phyloP scores from a whole-genome alignment of 1,140 invertebrate genomes.

The Bacillus rossius region DNA sequence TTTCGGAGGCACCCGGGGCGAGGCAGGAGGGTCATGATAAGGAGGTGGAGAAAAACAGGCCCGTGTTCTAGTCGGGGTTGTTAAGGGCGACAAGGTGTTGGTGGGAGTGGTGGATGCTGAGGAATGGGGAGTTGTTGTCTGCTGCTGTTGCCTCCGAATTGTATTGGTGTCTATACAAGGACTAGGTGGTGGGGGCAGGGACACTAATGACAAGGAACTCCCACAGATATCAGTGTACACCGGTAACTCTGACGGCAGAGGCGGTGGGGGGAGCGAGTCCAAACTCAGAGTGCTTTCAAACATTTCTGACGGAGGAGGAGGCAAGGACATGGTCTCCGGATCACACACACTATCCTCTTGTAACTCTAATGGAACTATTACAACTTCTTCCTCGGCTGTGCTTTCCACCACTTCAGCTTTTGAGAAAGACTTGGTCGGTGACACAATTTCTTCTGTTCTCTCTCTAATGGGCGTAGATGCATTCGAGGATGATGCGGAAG shows the following conservation, averaged over 20 bases:
- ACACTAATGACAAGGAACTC: slow-evolving; percentile 58
- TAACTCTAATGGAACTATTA: neutral
- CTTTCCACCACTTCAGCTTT: neutral
- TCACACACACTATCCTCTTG: neutral
- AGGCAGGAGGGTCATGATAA: slow-evolving; percentile 26
- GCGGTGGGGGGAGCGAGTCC: slow-evolving; percentile 70
- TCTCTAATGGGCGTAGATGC: slow-evolving; percentile 41
- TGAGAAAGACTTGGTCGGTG: neutral
- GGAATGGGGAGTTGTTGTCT: slow-evolving; percentile 33
- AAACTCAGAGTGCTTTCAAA: slow-evolving; percentile 68
- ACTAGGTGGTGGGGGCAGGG: slow-evolving; percentile 60
- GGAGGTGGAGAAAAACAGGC: slow-evolving; percentile 10
- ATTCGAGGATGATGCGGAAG: slow-evolving; percentile 35
- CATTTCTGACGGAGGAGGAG: slow-evolving; percentile 55
- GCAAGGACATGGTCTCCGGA: slow-evolving; percentile 40
- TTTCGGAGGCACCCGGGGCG: slow-evolving; percentile 14
- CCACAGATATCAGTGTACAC: slow-evolving; percentile 53
- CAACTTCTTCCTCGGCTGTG: no score
- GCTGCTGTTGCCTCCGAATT: slow-evolving; percentile 36
- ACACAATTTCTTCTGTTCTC: neutral
- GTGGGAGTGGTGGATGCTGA: slow-evolving; percentile 26
- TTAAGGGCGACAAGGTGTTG: slow-evolving; percentile 3
- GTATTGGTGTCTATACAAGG: slow-evolving; percentile 39
- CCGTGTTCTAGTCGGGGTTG: slow-evolving; percentile 4
- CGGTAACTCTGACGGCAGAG: slow-evolving; percentile 58